Evolutionary conservation across 2,113 vertebrate genomes (phyloP).

Genomic region (Stegostoma tigrinum): DNA sequence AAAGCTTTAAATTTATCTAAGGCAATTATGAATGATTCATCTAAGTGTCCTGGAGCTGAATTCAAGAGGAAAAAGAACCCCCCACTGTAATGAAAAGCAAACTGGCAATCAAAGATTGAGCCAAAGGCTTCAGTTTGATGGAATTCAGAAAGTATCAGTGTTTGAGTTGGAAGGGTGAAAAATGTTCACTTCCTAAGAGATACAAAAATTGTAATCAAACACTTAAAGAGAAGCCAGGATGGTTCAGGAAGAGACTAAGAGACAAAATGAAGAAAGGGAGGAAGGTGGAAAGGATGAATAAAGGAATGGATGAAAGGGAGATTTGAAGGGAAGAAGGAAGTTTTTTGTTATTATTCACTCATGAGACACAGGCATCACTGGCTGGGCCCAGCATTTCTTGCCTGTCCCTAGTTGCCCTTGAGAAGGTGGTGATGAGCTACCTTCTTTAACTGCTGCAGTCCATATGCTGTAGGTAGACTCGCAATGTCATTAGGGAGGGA

Average conservation of each 20-base stretch:
- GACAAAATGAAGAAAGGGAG: neutral
- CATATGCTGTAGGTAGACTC: too few relatives aligned
- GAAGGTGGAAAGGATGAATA: neutral
- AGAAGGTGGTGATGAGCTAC: too few relatives aligned
- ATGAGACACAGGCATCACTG: too few relatives aligned
- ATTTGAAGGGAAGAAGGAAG: neutral
- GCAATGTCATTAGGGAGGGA: neutral
- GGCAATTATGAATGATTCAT: conserved; percentile 5
- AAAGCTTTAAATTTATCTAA: neutral
- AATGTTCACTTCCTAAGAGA: neutral
- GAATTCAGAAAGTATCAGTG: neutral
- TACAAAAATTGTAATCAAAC: neutral
- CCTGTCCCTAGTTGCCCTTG: too few relatives aligned
- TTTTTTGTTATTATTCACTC: too few relatives aligned
- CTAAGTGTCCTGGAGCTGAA: neutral
- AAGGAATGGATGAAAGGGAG: neutral
- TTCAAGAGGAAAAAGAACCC: neutral
- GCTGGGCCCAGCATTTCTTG: too few relatives aligned
- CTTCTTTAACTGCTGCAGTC: too few relatives aligned
- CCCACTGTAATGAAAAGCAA: neutral
- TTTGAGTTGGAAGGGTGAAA: neutral
- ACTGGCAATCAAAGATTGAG: neutral
- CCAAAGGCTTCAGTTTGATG: neutral
- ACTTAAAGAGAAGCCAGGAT: neutral
- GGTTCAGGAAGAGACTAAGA: neutral